Conservation (phyloP, 2,113 vertebrate genomes). For the Ammodytes dubius region DNA sequence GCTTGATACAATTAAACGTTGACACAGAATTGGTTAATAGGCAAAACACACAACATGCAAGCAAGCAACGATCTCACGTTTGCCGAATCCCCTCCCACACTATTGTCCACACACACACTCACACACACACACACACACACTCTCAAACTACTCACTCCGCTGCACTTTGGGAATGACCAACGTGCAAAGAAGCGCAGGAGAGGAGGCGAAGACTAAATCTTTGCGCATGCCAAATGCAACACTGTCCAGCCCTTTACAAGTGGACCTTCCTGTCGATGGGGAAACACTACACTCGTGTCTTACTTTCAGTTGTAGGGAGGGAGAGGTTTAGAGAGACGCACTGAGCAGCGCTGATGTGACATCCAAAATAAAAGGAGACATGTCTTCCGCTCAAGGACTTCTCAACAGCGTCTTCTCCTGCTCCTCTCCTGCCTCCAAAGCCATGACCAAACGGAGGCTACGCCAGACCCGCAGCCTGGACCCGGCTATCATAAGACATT, state of each 20-base stretch:
- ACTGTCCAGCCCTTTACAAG: background rate
- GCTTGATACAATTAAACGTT: background rate
- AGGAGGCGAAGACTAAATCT: slow-evolving; percentile 1
- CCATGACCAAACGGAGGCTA: slow-evolving; percentile 88
- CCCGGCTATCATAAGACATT: slow-evolving; percentile 88
- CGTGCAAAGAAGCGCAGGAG: slow-evolving; percentile 25
- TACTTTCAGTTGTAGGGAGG: background rate
- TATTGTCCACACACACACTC: background rate
- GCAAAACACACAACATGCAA: background rate
- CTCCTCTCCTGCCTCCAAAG: slow-evolving; percentile 89
- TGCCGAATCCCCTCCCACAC: slow-evolving; percentile 42
- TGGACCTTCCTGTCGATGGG: slow-evolving; percentile 15
- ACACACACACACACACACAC: slow-evolving; percentile 6
- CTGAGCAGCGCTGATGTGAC: slow-evolving; percentile 44
- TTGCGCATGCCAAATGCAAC: slow-evolving; percentile 46
- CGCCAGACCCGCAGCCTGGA: slow-evolving; percentile 92
- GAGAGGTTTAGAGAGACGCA: background rate
- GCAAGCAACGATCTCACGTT: background rate
- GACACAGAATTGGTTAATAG: background rate
- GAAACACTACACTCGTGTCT: background rate
- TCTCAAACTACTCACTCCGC: slow-evolving; percentile 31
- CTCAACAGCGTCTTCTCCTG: slow-evolving; percentile 93
- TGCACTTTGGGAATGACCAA: slow-evolving; percentile 42
- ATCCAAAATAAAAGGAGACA: slow-evolving; percentile 67
- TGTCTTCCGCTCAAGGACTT: slow-evolving; percentile 88